phyloP scores from a whole-genome alignment of 2,113 vertebrate species.

The Athene cunicularia region DNA sequence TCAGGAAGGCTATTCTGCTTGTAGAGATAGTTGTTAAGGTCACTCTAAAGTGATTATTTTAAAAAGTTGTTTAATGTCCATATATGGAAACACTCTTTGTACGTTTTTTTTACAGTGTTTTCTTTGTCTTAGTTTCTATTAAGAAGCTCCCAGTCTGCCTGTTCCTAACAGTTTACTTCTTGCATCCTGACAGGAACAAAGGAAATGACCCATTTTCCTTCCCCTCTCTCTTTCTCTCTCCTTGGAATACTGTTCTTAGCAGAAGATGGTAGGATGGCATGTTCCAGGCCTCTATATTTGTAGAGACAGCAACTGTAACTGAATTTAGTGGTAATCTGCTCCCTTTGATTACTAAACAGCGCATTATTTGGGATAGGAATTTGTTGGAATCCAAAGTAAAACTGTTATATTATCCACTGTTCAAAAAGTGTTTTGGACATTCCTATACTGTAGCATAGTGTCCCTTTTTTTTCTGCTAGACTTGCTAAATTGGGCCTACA shows the following conservation, averaged over 20 bases:
- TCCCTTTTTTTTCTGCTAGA: neutral
- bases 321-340: neutral
- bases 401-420: neutral
- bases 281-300: neutral
- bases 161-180: constrained; percentile 45
- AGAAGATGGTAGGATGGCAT: neutral
- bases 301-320: neutral
- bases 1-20: neutral
- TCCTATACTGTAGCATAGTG: neutral
- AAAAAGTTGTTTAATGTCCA: neutral
- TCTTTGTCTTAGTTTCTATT: constrained; percentile 21
- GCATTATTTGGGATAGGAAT: neutral
- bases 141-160: constrained; percentile 41
- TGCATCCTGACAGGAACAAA: constrained; percentile 60
- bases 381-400: neutral
- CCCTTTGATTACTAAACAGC: neutral
- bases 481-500: neutral
- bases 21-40: neutral
- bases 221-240: neutral
- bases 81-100: neutral
- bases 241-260: neutral
- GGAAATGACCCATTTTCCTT: constrained; percentile 73
- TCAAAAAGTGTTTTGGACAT: neutral
- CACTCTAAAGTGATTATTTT: neutral
- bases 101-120: neutral